Base-by-base conservation (phyloP, 1,140 invertebrate species). In the Probaryconus sp. region DNA sequence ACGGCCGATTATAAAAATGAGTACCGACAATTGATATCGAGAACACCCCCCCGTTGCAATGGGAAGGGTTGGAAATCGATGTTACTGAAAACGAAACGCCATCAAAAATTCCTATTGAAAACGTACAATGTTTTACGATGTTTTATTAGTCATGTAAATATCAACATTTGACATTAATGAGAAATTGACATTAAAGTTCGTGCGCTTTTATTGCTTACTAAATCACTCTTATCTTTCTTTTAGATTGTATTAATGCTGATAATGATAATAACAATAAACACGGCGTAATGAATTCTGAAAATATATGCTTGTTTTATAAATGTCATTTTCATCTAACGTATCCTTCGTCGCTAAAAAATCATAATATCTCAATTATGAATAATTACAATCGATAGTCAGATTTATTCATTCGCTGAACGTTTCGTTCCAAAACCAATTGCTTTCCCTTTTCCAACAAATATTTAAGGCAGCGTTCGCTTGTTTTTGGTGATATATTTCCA, bases 81-180 rank as follows among this genome's bases (percentile, higher is more conserved):
- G 20, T 14, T 26, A 11, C 13, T 17, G 50, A 28, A 53, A 40
- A 58, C 9, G 4, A 14, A 13, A 10, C 14, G 13, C 1, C 33
- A 35, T 14, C 10, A 35, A 35, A 14, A 13, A 14, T 35, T 6
- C 18, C 4, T 4, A 13, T 2, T 30, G n/a, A 17, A 53, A 21
- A 30, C 28, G 9, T 30, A 9, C 38, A 60, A 69, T 60, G 42
- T 38, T 47, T 43, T 38, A 48, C 45, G 10, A 18, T 18, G 47
- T 69, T 51, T 53, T 40, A 68, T 26, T 14, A 18, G 16, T 30
- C 10, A 13, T 20, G 37, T 20, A 35, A 56, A 43, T 56, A 48
- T 61, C 43, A 48, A 50, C 65, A 30, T 50, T 43, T 47, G 55
- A 51, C 47, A 28, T 55, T 69, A 69, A 69, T 60, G 55, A 33